Conservation (phyloP, 2,888 invertebrate genomes). For the Leptodirus hochenwartii region DNA sequence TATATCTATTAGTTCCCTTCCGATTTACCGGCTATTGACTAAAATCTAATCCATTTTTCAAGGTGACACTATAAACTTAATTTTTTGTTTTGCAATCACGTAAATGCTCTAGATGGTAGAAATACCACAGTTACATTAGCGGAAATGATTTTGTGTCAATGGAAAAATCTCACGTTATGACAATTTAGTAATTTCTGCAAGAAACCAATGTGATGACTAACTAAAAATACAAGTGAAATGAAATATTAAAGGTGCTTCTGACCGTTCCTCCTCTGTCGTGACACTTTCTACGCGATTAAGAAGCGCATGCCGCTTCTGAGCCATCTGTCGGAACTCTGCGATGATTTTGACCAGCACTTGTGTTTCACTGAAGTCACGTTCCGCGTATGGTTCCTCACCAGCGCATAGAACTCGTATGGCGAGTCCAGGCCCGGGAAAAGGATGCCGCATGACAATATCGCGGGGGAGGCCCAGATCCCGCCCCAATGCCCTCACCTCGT, state of each 20-base stretch:
- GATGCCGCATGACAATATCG: constrained; percentile 83
- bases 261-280: constrained; percentile 51
- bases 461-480: constrained; percentile 74
- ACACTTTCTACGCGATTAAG: constrained; percentile 72
- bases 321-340: constrained; percentile 81
- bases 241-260: constrained; percentile 6
- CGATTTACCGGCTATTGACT: too few species aligned
- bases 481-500: constrained; percentile 60
- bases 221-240: constrained; percentile 4
- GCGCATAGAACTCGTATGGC: constrained; percentile 94
- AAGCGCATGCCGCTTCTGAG: constrained; percentile 81
- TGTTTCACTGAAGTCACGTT: constrained; percentile 89
- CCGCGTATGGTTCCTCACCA: constrained; percentile 85
- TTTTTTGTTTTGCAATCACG: too few species aligned
- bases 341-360: constrained; percentile 89
- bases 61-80: too few species aligned
- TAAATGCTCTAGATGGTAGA: too few species aligned
- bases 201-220: not conserved
- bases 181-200: too few species aligned
- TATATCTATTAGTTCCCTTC: too few species aligned
- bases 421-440: constrained; percentile 96
- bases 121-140: too few species aligned
- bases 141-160: too few species aligned
- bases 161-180: too few species aligned
- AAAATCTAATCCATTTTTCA: too few species aligned